These are phyloP conservation scores for Paracentrotus lividus DNA, from an alignment of 53 echinoderm and acorn worm genomes.

Conservation along the genomic window DNA sequence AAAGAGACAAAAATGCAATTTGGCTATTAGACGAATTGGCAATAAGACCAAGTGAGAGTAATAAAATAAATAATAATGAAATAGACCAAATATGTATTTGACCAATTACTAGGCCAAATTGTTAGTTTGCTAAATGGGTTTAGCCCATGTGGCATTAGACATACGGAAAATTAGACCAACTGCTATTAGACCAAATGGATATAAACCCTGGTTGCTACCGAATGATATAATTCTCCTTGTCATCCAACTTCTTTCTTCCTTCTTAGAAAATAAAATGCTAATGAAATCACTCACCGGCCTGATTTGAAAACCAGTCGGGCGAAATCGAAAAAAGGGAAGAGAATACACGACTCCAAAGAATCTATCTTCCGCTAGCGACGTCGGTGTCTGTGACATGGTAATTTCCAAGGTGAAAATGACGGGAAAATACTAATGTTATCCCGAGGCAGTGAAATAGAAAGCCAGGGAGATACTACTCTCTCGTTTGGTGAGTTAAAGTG, in stretches of 20 bases:
- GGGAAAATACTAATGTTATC: slow-evolving; percentile 47
- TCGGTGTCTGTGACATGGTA: slow-evolving; percentile 47
- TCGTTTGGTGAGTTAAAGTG: not conserved
- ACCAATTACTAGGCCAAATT: too few species aligned
- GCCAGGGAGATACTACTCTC: not conserved
- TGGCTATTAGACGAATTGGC: too few species aligned
- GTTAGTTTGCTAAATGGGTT: too few species aligned
- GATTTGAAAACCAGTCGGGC: not conserved
- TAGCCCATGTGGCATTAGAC: too few species aligned
- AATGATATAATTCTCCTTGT: not conserved
- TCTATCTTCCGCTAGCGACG: slow-evolving; percentile 24
- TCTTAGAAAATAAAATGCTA: not conserved
- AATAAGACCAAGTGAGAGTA: too few species aligned
- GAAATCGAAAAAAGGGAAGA: slow-evolving; percentile 3
- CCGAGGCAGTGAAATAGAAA: slow-evolving; percentile 47
- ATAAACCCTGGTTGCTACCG: too few species aligned
- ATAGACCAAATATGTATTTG: too few species aligned
- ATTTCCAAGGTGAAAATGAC: slow-evolving; percentile 54
- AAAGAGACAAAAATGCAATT: too few species aligned
- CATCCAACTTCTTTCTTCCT: not conserved
- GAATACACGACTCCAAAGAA: slow-evolving; percentile 9
- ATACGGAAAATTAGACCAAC: too few species aligned
- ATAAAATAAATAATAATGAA: too few species aligned
- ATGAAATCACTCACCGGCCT: slow-evolving; percentile 30
- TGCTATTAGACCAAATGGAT: too few species aligned